phyloP scores from a whole-genome alignment of 2,888 invertebrate species.

The Esperia sulphurella region DNA sequence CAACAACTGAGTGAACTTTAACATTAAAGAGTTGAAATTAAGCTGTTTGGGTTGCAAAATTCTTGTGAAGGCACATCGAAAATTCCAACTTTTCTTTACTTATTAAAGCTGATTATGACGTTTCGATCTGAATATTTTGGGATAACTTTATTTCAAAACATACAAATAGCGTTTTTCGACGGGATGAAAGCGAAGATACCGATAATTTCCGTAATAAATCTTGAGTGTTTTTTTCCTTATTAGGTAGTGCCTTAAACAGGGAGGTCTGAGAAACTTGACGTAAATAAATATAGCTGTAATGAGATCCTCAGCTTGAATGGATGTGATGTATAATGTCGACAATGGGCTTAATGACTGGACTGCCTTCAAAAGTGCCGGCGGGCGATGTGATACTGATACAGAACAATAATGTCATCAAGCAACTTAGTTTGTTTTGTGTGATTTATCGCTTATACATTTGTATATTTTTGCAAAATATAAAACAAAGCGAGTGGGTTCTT shows the following conservation, averaged over 20 bases:
- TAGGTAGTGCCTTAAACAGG: conserved; percentile 31
- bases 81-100: conserved; percentile 27
- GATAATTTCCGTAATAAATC: conserved; percentile 47
- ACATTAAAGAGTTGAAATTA: conserved; percentile 45
- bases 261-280: conserved; percentile 28
- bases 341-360: conserved; percentile 37
- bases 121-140: conserved; percentile 10
- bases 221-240: conserved; percentile 49
- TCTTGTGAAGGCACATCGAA: conserved; percentile 32
- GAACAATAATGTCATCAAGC: not conserved
- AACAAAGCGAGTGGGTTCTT: no score
- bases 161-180: conserved; percentile 18
- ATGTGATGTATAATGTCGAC: conserved; percentile 36
- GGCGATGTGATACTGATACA: conserved; percentile 12
- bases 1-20: conserved; percentile 33
- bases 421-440: not conserved
- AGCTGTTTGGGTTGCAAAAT: conserved; percentile 32
- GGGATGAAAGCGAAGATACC: conserved; percentile 30
- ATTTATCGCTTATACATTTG: no score
- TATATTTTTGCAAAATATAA: no score
- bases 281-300: conserved; percentile 44
- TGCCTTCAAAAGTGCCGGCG: conserved; percentile 20
- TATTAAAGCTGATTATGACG: conserved; percentile 27
- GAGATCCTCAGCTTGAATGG: conserved; percentile 29
- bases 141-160: conserved; percentile 17